Conservation (phyloP, 2,888 invertebrate species). For the Athetis lepigone region DNA sequence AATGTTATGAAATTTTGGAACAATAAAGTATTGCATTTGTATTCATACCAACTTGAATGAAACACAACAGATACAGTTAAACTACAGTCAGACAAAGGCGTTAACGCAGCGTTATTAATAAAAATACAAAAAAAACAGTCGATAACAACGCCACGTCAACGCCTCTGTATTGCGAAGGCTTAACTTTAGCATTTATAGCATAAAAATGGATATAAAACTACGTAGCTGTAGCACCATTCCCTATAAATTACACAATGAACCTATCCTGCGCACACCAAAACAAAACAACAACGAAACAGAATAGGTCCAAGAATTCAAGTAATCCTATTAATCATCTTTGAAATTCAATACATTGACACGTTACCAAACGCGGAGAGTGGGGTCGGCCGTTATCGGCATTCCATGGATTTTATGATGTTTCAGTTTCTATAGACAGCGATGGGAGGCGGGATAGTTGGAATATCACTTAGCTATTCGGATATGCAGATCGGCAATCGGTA, state of each 20-base stretch:
- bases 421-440: constrained; percentile 77
- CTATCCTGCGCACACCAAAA: constrained; percentile 18
- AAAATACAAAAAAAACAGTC: no score
- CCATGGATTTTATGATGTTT: constrained; percentile 79
- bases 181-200: neutral
- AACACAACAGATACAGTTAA: no score
- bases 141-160: no score
- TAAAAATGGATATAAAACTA: neutral
- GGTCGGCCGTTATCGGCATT: constrained; percentile 75
- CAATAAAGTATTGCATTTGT: no score
- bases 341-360: constrained; percentile 89
- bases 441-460: constrained; percentile 79
- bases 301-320: constrained; percentile 80
- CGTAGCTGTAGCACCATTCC: neutral
- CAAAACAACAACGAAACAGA: constrained; percentile 59
- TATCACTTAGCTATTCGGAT: constrained; percentile 85
- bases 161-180: no score
- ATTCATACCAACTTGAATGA: no score
- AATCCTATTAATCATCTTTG: constrained; percentile 88
- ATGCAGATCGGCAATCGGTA: constrained; percentile 84
- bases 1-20: no score
- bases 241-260: neutral
- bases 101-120: no score
- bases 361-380: constrained; percentile 68
- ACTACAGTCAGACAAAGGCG: no score